These are phyloP conservation scores for Coelinius sp. DNA, from an alignment of 2,888 invertebrate genomes.

Conservation along the genomic window DNA sequence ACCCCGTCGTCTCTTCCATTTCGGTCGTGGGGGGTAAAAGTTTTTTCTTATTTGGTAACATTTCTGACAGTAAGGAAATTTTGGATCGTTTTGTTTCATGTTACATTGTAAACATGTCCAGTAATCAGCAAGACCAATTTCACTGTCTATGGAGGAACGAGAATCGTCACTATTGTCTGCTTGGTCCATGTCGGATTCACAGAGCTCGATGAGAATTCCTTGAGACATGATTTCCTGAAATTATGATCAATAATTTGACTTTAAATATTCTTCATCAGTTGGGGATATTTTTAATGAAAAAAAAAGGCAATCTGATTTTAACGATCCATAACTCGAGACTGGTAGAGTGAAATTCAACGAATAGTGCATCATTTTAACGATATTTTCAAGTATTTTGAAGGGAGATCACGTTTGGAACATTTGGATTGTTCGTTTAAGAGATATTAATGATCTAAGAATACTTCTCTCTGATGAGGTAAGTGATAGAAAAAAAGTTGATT, in stretches of 20 bases:
- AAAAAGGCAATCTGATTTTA: no score
- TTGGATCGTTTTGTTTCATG: conserved; percentile 75
- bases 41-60: conserved; percentile 81
- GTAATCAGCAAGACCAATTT: conserved; percentile 75
- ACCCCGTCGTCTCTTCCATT: conserved; percentile 47
- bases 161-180: conserved; percentile 64
- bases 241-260: background rate
- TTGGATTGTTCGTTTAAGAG: no score
- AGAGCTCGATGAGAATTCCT: conserved; percentile 38
- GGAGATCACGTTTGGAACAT: no score
- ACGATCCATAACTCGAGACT: no score
- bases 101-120: conserved; percentile 79
- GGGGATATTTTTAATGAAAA: no score
- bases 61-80: conserved; percentile 79
- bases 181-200: conserved; percentile 54
- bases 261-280: no score
- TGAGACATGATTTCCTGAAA: conserved; percentile 53
- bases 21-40: conserved; percentile 79
- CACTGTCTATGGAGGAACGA: conserved; percentile 63
- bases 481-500: no score
- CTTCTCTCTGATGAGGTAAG: no score
- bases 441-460: no score
- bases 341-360: no score
- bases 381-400: no score
- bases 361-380: no score